Base-by-base conservation (phyloP, 2,113 vertebrate species). In the Hymenochirus boettgeri region DNA sequence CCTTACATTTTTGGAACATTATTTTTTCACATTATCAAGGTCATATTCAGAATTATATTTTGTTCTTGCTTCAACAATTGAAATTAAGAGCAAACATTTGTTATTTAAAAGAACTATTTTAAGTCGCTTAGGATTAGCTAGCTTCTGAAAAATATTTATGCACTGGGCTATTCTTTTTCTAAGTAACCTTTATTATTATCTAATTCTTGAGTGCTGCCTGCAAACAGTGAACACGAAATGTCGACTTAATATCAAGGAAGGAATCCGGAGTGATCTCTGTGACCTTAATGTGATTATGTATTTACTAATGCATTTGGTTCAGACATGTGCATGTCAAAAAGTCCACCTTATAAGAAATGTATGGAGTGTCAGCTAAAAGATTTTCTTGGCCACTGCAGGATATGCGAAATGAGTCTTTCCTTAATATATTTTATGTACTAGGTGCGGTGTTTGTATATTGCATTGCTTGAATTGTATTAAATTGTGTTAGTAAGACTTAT, bases 61-160 rank as follows among this genome's bases (percentile, higher is more conserved):
- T n/a, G n/a, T n/a, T n/a, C n/a, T n/a, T n/a, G n/a, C n/a, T n/a
- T n/a, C n/a, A n/a, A n/a, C n/a, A n/a, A n/a, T n/a, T n/a, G n/a
- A n/a, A n/a, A n/a, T n/a, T n/a, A n/a, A n/a, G n/a, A n/a, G n/a
- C n/a, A n/a, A n/a, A n/a, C n/a, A n/a, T n/a, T n/a, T n/a, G n/a
- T n/a, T n/a, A n/a, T n/a, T n/a, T n/a, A n/a, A n/a, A n/a, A n/a
- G n/a, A n/a, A n/a, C n/a, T n/a, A n/a, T n/a, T n/a, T n/a, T n/a
- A n/a, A n/a, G n/a, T n/a, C n/a, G n/a, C n/a, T n/a, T n/a, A n/a
- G n/a, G n/a, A n/a, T n/a, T n/a, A n/a, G n/a, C n/a, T n/a, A n/a
- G n/a, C n/a, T n/a, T n/a, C n/a, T n/a, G n/a, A n/a, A 61, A 86
- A 85, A 85, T 83, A 86, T 83, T 82, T 85, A 85, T 83, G 75